Base-by-base conservation (phyloP, 2,113 vertebrate species). In the Lanius ludovicianus region DNA sequence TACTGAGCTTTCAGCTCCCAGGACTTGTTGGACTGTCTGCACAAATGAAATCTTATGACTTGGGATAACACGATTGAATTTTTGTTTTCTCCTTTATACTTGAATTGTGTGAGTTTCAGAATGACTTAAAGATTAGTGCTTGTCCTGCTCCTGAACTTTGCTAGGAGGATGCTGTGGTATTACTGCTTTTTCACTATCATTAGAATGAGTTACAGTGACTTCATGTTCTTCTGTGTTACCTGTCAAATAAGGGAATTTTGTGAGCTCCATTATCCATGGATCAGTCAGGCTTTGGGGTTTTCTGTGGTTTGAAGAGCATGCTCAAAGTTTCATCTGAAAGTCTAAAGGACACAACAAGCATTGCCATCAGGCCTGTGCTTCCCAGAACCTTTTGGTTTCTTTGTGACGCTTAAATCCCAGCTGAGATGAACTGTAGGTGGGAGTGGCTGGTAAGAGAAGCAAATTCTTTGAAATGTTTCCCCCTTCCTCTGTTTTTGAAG, bases 301-400 rank as follows among this genome's bases (percentile, higher is more conserved):
- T 81, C 42, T 50, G 0, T 64, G 57, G 56, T 35, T 59, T 27
- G 49, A 67, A 82, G 35, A 77, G 75, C 3, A 9, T 62, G 12
- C 41, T 73, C 1, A 0, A 75, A 65, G 33, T 18, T 94, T 39
- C 37, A 27, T 77, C 75, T 85, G 70, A 44, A 79, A 73, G 23
- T 46, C 56, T 55, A 28, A 93, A 89, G 84, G 65, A 68, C 27
- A 80, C 41, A 84, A 68, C 13, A 49, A 89, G 67, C 28, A 20
- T n/a, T 75, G 64, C 50, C 33, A 28, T 44, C 47, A 80, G 55
- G 42, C 64, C 9, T 87, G 33, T 69, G 68, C 75, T 96, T 94
- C 95, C 74, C 94, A 96, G 96, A 97, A 87, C 74, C 57, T 92
- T 94, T 87, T 79, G 57, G 11, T 90, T 93, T 88, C 87, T 69